Evolutionary conservation across 2,113 vertebrate species (phyloP).

Genomic region (Cyprinodon tularosa): DNA sequence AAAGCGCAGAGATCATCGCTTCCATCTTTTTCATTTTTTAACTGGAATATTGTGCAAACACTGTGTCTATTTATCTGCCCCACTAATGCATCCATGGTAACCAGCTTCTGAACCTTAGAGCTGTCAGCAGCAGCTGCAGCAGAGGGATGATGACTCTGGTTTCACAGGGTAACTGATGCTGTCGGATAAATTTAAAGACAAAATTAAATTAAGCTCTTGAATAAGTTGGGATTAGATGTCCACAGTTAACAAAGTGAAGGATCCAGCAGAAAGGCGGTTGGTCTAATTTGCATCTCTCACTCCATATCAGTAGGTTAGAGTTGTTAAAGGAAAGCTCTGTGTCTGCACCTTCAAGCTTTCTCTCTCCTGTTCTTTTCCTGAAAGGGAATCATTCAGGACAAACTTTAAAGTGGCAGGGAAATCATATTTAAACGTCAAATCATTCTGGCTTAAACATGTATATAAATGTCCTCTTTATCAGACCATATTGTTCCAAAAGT

Average conservation of each 20-base stretch:
- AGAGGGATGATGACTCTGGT: not conserved
- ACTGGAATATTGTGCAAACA: too few relatives aligned
- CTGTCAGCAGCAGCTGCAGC: not conserved
- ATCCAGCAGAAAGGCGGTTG: not conserved
- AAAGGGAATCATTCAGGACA: too few relatives aligned
- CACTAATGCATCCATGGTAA: not conserved
- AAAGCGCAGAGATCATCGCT: not conserved
- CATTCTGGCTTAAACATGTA: too few relatives aligned
- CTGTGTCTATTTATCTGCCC: not conserved
- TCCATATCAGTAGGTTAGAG: not conserved
- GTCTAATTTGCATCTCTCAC: not conserved
- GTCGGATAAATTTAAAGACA: conserved; percentile 3
- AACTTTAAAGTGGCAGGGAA: too few relatives aligned
- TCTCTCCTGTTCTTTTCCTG: too few relatives aligned
- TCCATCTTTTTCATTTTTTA: too few relatives aligned
- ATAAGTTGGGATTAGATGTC: not conserved
- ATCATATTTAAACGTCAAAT: too few relatives aligned
- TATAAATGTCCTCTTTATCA: too few relatives aligned
- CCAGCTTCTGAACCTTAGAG: not conserved
- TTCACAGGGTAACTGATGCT: not conserved
- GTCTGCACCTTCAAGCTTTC: too few relatives aligned
- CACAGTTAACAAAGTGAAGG: conserved; percentile 2
- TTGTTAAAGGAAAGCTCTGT: too few relatives aligned
- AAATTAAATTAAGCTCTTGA: not conserved
- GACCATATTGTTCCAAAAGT: too few relatives aligned